Conservation (phyloP, 2,113 vertebrate genomes). For the Eubucco bourcierii region DNA sequence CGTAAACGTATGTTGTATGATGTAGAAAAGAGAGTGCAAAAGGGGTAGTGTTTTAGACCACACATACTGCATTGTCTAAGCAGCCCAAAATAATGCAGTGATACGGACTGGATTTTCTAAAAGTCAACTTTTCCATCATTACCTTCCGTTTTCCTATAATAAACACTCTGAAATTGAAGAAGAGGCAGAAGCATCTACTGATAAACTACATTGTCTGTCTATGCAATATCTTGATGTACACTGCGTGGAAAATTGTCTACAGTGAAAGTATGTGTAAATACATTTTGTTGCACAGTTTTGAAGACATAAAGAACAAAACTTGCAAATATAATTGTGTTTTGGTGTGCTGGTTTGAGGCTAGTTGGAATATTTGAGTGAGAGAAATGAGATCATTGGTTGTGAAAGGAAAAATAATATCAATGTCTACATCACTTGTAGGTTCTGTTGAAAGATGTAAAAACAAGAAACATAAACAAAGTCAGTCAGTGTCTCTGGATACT, state of each 20-base stretch:
- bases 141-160: neutral
- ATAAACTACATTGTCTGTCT: neutral
- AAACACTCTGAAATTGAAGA: neutral
- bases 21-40: neutral
- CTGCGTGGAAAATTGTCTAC: neutral
- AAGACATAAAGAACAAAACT: neutral
- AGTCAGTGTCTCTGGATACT: too few species aligned
- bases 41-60: neutral
- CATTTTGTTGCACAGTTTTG: neutral
- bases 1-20: neutral
- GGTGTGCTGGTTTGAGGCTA: too few species aligned
- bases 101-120: neutral
- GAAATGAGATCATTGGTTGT: too few species aligned
- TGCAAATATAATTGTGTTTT: neutral
- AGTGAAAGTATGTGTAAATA: neutral
- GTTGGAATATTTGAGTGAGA: too few species aligned
- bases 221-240: neutral
- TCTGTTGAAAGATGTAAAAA: too few species aligned
- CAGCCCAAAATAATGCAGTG: neutral
- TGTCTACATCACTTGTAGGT: too few species aligned
- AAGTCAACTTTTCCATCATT: neutral
- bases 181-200: neutral
- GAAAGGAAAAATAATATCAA: too few species aligned
- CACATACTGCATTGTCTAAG: neutral
- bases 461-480: too few species aligned